A percentile compares a stretch with the other conserved stretches of the same genome.
phyloP scores from a whole-genome alignment of 2,888 invertebrate species.

The Ormyrus rosae region DNA sequence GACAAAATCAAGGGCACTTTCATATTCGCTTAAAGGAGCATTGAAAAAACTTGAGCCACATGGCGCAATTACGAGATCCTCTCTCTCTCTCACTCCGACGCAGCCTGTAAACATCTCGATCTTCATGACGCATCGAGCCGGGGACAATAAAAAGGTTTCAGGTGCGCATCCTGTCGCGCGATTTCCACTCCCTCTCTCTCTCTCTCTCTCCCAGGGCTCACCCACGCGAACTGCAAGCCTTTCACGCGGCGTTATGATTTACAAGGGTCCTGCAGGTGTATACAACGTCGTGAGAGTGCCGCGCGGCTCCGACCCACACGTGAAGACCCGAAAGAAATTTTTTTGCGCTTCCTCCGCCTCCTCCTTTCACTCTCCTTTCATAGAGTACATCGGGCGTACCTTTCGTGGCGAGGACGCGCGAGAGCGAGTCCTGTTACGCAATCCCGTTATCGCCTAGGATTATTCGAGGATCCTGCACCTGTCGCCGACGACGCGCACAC shows the following conservation, averaged over 20 bases:
- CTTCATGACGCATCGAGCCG: background rate
- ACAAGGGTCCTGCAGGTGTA: constrained; percentile 40
- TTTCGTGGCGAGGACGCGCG: background rate
- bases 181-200: constrained; percentile 3
- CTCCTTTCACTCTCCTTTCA: constrained; percentile 19
- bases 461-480: constrained; percentile 24
- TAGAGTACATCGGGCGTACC: background rate
- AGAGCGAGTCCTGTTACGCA: constrained; percentile 27
- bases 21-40: background rate
- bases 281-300: constrained; percentile 19
- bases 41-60: constrained; percentile 26
- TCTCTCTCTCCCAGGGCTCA: background rate
- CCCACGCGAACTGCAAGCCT: constrained; percentile 32
- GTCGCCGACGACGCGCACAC: constrained; percentile 10
- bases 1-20: constrained; percentile 23
- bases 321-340: constrained; percentile 29
- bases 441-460: constrained; percentile 44
- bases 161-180: constrained; percentile 11
- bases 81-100: background rate
- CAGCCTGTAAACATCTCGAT: background rate
- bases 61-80: constrained; percentile 17
- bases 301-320: background rate
- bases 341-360: constrained; percentile 33
- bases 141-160: too few species aligned
- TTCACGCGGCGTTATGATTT: constrained; percentile 37